These are phyloP conservation scores for Lepidurus arcticus DNA, from an alignment of 1,140 invertebrate species.

Conservation along the genomic window DNA sequence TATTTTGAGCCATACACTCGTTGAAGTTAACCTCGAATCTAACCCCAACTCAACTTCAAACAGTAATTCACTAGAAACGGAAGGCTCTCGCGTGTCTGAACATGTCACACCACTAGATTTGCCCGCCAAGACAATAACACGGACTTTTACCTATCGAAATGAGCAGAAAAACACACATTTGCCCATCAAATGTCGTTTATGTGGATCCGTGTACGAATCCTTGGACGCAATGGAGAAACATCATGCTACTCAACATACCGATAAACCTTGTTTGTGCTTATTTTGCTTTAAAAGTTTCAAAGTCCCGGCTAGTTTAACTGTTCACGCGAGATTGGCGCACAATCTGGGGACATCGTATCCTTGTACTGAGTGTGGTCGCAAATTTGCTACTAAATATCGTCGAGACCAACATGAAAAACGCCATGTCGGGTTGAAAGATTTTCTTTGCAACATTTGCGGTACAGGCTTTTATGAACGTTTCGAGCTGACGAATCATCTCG, in stretches of 20 bases:
- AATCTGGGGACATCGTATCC: constrained; percentile 14
- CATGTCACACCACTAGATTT: no score
- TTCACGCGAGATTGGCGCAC: constrained; percentile 72
- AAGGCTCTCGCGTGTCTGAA: no score
- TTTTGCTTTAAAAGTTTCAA: constrained; percentile 50
- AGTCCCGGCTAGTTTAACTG: constrained; percentile 71
- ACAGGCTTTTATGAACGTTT: background rate
- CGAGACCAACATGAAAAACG: constrained; percentile 31
- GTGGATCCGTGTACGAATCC: background rate
- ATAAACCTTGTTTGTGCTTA: background rate
- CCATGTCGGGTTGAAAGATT: background rate
- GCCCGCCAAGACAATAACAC: no score
- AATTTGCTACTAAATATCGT: constrained; percentile 31
- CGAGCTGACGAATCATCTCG: constrained; percentile 58
- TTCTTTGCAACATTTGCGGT: background rate
- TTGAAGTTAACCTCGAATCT: background rate
- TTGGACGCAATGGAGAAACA: background rate
- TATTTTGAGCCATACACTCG: constrained; percentile 59
- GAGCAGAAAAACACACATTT: background rate
- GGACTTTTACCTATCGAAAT: no score
- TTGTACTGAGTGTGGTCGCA: constrained; percentile 25
- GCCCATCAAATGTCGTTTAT: background rate
- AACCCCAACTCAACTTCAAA: background rate
- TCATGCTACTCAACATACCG: background rate
- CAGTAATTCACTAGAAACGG: background rate